phyloP scores from a whole-genome alignment of 37 sponge, comb jelly and placozoan genomes.

The Halisarca cf. caerulea region DNA sequence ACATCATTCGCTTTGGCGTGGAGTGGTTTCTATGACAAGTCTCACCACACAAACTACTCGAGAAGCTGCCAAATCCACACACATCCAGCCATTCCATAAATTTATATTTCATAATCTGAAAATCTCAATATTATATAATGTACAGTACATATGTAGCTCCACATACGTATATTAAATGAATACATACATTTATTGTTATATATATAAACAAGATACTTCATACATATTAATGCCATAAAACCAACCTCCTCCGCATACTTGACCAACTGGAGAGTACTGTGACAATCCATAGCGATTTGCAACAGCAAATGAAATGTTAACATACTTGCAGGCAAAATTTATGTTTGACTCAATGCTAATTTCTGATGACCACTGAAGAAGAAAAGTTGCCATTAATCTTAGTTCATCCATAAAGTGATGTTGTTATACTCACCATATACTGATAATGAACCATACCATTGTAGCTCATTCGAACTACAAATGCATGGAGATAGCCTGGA shows the following conservation, averaged over 20 bases:
- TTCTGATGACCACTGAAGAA: neutral
- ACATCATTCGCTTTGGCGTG: no score
- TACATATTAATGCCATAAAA: neutral
- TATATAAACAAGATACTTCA: neutral
- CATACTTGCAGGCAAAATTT: neutral
- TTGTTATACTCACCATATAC: constrained; percentile 2
- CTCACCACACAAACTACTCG: no score
- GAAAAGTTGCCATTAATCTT: neutral
- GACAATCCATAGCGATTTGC: constrained; percentile 22
- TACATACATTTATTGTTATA: neutral
- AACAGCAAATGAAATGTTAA: constrained; percentile 19
- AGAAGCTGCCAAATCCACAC: no score
- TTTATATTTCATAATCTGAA: no score
- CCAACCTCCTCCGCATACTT: constrained; percentile 25
- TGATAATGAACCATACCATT: neutral
- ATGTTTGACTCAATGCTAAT: neutral
- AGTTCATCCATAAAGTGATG: no score
- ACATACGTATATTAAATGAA: neutral
- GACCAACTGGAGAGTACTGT: neutral
- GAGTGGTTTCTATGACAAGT: no score
- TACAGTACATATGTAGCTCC: neutral
- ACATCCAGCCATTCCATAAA: no score
- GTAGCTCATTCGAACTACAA: neutral
- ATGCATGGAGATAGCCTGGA: neutral
- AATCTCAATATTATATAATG: no score